These are phyloP conservation scores for Teleiodes luculella DNA, from an alignment of 2,888 invertebrate species.

Conservation along the genomic window DNA sequence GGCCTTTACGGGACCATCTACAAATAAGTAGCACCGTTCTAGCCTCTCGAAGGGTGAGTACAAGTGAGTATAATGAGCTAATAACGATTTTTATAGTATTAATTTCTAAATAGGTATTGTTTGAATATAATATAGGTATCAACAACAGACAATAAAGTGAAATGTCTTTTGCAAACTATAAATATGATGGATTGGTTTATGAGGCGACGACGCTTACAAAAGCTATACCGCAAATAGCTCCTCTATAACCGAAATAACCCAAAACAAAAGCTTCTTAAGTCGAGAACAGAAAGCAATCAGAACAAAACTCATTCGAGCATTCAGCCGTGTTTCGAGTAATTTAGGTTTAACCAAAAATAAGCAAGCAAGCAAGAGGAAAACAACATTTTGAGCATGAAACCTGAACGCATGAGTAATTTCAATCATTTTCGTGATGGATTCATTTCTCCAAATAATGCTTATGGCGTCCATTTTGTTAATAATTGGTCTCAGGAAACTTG, in stretches of 20 bases:
- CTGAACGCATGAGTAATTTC: slow-evolving; percentile 49
- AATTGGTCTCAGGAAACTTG: slow-evolving; percentile 51
- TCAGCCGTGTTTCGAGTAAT: slow-evolving; percentile 37
- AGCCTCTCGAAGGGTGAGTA: no score
- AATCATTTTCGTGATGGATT: slow-evolving; percentile 62
- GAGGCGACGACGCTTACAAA: neutral
- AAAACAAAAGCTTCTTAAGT: slow-evolving; percentile 19
- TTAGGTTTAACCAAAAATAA: slow-evolving; percentile 36
- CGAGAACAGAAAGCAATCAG: slow-evolving; percentile 22
- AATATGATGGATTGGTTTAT: neutral
- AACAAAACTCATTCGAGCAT: slow-evolving; percentile 25
- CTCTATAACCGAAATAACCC: neutral
- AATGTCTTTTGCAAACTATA: no score
- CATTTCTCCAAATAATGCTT: slow-evolving; percentile 57
- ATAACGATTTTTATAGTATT: no score
- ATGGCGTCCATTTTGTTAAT: slow-evolving; percentile 57
- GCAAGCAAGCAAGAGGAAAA: slow-evolving; percentile 24
- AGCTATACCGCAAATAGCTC: neutral
- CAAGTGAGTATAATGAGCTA: no score
- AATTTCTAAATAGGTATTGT: neutral
- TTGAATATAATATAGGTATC: neutral
- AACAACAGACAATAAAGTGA: no score
- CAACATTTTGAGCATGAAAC: slow-evolving; percentile 29
- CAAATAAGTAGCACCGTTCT: no score
- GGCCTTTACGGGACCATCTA: no score